Conservation (phyloP, 2,888 invertebrate genomes). For the Dicyrtomina minuta region DNA sequence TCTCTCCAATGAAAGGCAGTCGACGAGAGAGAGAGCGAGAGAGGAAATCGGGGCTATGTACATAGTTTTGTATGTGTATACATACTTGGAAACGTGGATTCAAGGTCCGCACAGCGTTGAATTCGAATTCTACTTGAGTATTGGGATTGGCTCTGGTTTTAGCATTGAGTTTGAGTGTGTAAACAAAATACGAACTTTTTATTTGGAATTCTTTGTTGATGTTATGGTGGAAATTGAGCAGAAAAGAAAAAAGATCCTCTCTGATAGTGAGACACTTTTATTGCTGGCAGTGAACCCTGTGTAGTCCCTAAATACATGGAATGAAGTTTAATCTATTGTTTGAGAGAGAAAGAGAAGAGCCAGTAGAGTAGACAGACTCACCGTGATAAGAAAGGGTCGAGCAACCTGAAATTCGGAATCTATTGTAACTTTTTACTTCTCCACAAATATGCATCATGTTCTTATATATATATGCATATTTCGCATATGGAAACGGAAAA, state of each 20-base stretch:
- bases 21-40: background rate
- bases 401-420: slow-evolving; percentile 26
- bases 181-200: slow-evolving; percentile 12
- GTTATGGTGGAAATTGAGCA: slow-evolving; percentile 11
- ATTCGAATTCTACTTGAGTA: no score
- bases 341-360: background rate
- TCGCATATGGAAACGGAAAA: background rate
- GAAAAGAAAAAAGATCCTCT: background rate
- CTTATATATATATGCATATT: background rate
- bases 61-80: no score
- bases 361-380: background rate
- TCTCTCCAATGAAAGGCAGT: background rate
- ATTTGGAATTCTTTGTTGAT: slow-evolving; percentile 17
- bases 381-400: slow-evolving; percentile 24
- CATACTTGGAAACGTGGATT: no score
- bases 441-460: background rate
- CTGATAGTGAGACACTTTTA: slow-evolving; percentile 29
- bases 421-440: slow-evolving; percentile 6
- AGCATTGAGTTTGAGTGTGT: background rate
- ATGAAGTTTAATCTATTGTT: slow-evolving; percentile 26
- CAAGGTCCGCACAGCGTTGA: no score
- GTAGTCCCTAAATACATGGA: slow-evolving; percentile 20
- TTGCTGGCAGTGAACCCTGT: slow-evolving; percentile 16
- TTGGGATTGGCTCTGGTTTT: background rate
- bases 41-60: no score